Evolutionary conservation across 2,797 vertebrate genomes (phyloP), one percentile per base, ranked within the genome.

Genomic region (Lacerta viridis): DNA sequence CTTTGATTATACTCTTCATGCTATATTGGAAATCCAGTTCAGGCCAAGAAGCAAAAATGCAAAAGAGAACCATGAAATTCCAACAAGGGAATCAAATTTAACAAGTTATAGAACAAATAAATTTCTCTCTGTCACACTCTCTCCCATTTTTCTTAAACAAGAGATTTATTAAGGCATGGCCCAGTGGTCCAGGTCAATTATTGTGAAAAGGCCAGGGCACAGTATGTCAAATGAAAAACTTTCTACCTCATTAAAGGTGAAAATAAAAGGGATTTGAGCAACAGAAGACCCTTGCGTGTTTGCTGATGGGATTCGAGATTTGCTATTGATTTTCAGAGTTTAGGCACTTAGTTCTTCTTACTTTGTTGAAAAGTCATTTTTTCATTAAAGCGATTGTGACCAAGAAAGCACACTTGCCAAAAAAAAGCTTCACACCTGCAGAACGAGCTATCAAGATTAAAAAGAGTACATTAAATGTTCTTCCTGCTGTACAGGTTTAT

Each of bases 161-260:
- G 43, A 88, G 50, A 91, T 93, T 87, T 88, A 95, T 94, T 93
- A 92, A 88, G 76, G 85, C 76, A 92, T 0, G 1, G 90, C 86
- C 90, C 86, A 93, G 77, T 55, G 89, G 83, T 86, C 94, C 80
- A 91, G 92, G 92, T 89, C 90, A 95, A 94, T 95, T 93, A 93
- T 85, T 91, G 85, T 39, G 89, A 93, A 93, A 93, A 94, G 89
- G 79, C 92, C 86, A 90, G 71, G 85, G 88, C 90, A 86, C 82
- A 83, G 36, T 88, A 9, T 25, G 93, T 92, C 91, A 95, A 92
- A 20, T 88, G 87, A 92, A 94, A 69, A 55, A 92, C 89, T 92
- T 93, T 94, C 90, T 94, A 93, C 90, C 79, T 96, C 92, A 94
- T 95, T 95, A 94, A 95, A 94, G 90, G 92, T 92, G 93, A 95